Base-by-base conservation (phyloP, 2,888 invertebrate genomes). In the Tineola bisselliella region DNA sequence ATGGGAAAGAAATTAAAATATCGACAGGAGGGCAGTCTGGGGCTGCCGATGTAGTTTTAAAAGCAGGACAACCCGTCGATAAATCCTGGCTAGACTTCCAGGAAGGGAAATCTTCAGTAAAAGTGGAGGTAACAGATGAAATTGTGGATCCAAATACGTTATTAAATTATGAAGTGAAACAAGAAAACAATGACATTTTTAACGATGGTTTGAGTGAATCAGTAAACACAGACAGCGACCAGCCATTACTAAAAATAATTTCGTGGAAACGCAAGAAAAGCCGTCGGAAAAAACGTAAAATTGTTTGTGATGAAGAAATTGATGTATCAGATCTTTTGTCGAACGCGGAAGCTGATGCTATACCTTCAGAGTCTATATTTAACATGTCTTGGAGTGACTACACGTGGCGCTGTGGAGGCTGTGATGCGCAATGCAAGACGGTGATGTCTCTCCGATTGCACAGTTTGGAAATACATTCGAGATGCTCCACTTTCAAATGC, bases 381-480 rank as follows among this genome's bases (percentile, higher is more conserved):
- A 66, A 65, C 1, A 30, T 73, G 0, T 76, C 79, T 1, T 87
- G 87, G 87, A 80, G 80, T 0, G 75, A 81, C 8, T 81, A 79
- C 18, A 73, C 75, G 59, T 86, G 84, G 64, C 69, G 77, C 0
- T 87, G 87, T 67, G 83, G 79, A 0, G 72, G 71, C 33, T 87
- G 87, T 38, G 83, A 84, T 62, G 83, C 84, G 0, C 74, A 79
- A 31, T 86, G 82, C 62, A 80, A 81, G 60, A 83, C 79, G 56
- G 69, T 84, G 4, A 67, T 74, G 15, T 79, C 78, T 0, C 61
- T 87, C 59, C 74, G 82, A 57, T 71, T 86, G 1, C 87, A 87
- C 65, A 76, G 84, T 0, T 54, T 81, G 44, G 79, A 86, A 68
- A 84, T 83, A 64, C 87, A 86, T 62, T 65, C 73, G 0, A 69